phyloP scores from a whole-genome alignment of 2,888 invertebrate genomes.

The Shargacucullia verbasci region DNA sequence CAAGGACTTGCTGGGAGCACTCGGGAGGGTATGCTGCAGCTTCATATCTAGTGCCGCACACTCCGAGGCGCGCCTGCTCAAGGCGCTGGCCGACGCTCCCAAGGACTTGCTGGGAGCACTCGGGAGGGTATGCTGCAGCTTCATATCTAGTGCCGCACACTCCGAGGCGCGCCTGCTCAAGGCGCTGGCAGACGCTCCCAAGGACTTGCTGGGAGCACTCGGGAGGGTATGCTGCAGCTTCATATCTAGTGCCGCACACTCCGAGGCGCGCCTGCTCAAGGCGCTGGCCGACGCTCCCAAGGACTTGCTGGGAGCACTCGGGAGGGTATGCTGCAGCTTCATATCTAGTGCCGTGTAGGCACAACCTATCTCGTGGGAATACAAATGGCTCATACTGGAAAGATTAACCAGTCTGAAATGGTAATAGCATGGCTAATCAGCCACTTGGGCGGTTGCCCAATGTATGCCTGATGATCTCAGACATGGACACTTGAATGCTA shows the following conservation, averaged over 20 bases:
- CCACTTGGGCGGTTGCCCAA: too few relatives aligned
- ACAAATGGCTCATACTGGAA: too few relatives aligned
- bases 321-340: constrained; percentile 89
- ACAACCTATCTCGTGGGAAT: too few relatives aligned
- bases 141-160: constrained; percentile 88
- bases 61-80: not conserved
- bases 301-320: constrained; percentile 71
- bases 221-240: constrained; percentile 81
- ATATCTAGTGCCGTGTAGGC: too few relatives aligned
- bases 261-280: constrained; percentile 58
- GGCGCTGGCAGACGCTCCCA: not conserved
- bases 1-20: not conserved
- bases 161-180: constrained; percentile 87
- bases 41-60: not conserved
- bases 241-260: not conserved
- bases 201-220: constrained; percentile 10
- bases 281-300: constrained; percentile 29
- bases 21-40: not conserved
- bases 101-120: not conserved
- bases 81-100: not conserved
- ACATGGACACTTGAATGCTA: too few relatives aligned
- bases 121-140: constrained; percentile 29
- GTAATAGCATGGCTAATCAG: too few relatives aligned
- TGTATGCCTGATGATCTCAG: too few relatives aligned
- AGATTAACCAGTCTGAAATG: too few relatives aligned